Base-by-base conservation (phyloP, 37 sponge, comb jelly and placozoan genomes). In the Tethya wilhelma region DNA sequence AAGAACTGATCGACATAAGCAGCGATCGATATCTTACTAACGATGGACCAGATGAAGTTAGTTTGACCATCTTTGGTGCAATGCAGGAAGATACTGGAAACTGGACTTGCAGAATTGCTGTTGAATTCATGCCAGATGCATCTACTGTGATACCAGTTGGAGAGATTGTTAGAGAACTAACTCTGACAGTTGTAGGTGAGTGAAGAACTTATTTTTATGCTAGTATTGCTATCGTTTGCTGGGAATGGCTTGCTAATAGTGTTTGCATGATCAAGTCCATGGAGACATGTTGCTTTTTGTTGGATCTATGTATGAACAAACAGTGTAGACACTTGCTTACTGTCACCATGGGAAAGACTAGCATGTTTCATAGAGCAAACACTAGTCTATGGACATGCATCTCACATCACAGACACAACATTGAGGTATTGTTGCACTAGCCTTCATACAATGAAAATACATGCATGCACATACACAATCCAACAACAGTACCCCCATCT, bases 121-220 rank as follows among this genome's bases (percentile, higher is more conserved):
- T 63, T 41, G 63, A 62, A 4, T 23, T 28, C 9, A 7, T 7
- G 26, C 23, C 8, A 28, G 59, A 58, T 49, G 9, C 53, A 49
- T 9, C n/a, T n/a, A n/a, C n/a, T n/a, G n/a, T n/a, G n/a, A n/a
- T n/a, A n/a, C n/a, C 19, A 11, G 73, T 53, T 11, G 55, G 49
- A 2, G 29, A 7, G 28, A 3, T 76, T 7, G 40, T 63, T 28
- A 25, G 29, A 1, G 9, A 29, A 8, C 31, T 76, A 6, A 7
- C 45, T 26, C 44, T 76, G 20, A 41, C 40, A 38, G 77, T 62
- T 36, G 64, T 76, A 39, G 64, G 77, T 76, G 30, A 76, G 77
- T 30, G 1, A 4, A 70, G 2, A 22, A 12, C 5, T 4, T 70
- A 70, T 2, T 72, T 30, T 31, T 49, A 28, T 26, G 8, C 55